Evolutionary conservation across 2,888 invertebrate genomes (phyloP).

Genomic region (Thymelicus acteon): DNA sequence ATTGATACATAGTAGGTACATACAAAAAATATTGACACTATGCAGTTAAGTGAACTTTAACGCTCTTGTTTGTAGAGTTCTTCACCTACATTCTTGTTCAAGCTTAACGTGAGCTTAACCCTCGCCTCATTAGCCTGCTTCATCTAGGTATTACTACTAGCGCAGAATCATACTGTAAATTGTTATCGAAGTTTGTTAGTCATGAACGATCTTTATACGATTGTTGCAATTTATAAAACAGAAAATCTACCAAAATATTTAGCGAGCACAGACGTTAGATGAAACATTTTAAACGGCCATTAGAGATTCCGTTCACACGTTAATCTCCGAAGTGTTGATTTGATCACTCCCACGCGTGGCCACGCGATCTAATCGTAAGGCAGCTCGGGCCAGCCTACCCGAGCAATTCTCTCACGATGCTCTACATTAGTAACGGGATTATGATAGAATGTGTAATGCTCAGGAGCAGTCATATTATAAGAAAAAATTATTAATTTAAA

Average conservation of each 20-base stretch:
- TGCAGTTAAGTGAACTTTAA: too few relatives aligned
- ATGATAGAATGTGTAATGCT: not conserved
- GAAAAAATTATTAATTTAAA: too few relatives aligned
- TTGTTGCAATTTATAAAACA: not conserved
- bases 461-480: not conserved
- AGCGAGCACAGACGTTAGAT: not conserved
- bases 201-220: too few relatives aligned
- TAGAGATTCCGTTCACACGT: slow-evolving; percentile 35
- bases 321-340: slow-evolving; percentile 36
- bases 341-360: slow-evolving; percentile 36
- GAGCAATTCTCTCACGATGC: slow-evolving; percentile 26
- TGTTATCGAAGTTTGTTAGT: too few relatives aligned
- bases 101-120: too few relatives aligned
- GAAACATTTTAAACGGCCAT: slow-evolving; percentile 17
- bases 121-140: too few relatives aligned
- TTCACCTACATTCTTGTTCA: too few relatives aligned
- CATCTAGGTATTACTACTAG: too few relatives aligned
- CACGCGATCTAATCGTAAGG: slow-evolving; percentile 32
- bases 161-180: too few relatives aligned
- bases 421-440: slow-evolving; percentile 18
- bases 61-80: too few relatives aligned
- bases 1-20: too few relatives aligned
- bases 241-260: not conserved
- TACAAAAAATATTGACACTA: too few relatives aligned
- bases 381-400: slow-evolving; percentile 17